Evolutionary conservation across 2,888 invertebrate species (phyloP), one percentile per base, ranked within the genome.

Genomic region (Diploptera punctata): DNA sequence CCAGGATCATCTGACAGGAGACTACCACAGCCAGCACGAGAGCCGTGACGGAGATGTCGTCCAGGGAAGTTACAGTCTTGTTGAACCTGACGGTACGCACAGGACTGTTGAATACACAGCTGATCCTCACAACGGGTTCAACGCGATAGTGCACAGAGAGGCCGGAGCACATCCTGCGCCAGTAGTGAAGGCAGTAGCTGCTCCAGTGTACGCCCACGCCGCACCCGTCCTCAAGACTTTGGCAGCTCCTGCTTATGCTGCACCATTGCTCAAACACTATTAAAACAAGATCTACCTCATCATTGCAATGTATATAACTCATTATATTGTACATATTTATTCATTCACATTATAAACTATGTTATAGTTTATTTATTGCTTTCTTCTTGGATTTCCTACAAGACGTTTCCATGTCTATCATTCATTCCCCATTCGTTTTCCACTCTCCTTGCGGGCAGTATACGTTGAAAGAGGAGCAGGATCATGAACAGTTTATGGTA

Each of bases 231-330:
- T 47, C 49, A 16, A 77, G 49, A 61, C 61, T 1, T 62, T 68
- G 24, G 71, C 72, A 49, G 68, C 74, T 16, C 76, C 77, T 72
- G 73, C 76, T 75, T 43, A 78, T 81, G 21, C 76, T 77, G 70
- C 74, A 67, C 49, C 49, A 38, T 38, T 38, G 38, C 38, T 13
- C 10, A 47, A 47, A n/a, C n/a, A n/a, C 47, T 13, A n/a, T 47
- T n/a, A n/a, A 7, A 4, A 33, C 7, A 33, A 33, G 33, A 33
- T 7, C 33, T 10, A 33, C 33, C 33, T 33, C 33, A 7, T 33
- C 33, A 10, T 33, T 33, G 33, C 33, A 5, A 33, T 33, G 10
- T 33, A 10, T 33, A 33, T 7, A 33, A 33, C 7, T 33, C 33
- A 33, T 10, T 33, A 10, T 10, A 33, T 33, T 33, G 33, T 33